These are phyloP conservation scores for Vireo altiloquus DNA, from an alignment of 2,113 vertebrate species.

Conservation along the genomic window DNA sequence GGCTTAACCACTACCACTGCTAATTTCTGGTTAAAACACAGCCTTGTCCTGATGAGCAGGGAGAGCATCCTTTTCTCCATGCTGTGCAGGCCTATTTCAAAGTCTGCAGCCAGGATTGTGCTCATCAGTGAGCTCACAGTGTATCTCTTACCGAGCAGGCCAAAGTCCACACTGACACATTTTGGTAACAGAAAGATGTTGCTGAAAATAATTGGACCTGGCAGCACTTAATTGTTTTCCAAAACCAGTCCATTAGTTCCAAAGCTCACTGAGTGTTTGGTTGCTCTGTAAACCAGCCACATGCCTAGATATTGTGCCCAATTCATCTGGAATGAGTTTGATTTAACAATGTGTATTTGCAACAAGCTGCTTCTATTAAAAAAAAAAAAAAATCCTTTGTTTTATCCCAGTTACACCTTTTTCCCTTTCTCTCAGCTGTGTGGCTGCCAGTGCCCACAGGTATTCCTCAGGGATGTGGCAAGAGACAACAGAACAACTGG, in stretches of 20 bases:
- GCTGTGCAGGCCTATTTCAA: neutral
- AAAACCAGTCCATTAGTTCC: constrained; percentile 60
- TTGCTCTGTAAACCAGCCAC: constrained; percentile 60
- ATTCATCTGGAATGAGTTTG: constrained; percentile 68
- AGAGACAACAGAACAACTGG: constrained; percentile 50
- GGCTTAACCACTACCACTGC: neutral
- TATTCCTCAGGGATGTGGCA: constrained; percentile 58
- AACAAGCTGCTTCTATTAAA: constrained; percentile 36
- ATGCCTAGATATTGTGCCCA: constrained; percentile 69
- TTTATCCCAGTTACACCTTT: constrained; percentile 19
- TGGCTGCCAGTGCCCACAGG: constrained; percentile 62
- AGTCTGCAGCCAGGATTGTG: neutral
- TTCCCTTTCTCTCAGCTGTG: neutral
- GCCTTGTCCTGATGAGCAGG: neutral
- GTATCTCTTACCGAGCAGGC: constrained; percentile 22
- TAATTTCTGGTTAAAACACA: neutral
- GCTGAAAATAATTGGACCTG: constrained; percentile 80
- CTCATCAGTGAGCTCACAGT: constrained; percentile 39
- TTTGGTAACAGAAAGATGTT: constrained; percentile 71
- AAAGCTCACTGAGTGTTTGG: constrained; percentile 40
- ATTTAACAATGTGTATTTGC: constrained; percentile 8
- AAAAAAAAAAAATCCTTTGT: neutral
- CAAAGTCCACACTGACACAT: constrained; percentile 67
- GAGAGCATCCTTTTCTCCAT: neutral
- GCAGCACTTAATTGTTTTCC: constrained; percentile 63